Percentiles rank a stretch among this genome's conserved stretches.
phyloP scores from a whole-genome alignment of 2,888 invertebrate genomes.

The Melitaea athalia region DNA sequence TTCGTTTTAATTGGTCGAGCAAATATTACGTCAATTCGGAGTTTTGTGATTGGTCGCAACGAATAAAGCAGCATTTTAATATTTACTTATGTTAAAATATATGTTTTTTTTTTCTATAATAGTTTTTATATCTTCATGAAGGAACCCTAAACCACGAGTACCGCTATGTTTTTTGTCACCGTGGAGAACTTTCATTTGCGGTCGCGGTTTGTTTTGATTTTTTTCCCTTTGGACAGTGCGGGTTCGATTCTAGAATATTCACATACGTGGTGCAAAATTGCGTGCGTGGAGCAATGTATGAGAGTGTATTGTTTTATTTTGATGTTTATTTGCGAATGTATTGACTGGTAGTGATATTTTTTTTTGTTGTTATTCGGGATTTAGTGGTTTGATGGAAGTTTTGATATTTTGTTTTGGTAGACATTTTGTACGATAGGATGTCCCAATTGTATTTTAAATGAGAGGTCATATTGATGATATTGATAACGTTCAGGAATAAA shows the following conservation, averaged over 20 bases:
- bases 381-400: too few relatives aligned
- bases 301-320: conserved; percentile 1
- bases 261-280: conserved; percentile 6
- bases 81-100: too few relatives aligned
- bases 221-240: conserved; percentile 19
- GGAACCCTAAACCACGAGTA: conserved; percentile 27
- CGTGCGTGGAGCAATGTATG: conserved; percentile 8
- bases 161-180: conserved; percentile 27
- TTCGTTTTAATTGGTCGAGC: too few relatives aligned
- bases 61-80: too few relatives aligned
- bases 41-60: too few relatives aligned
- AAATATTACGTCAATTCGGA: too few relatives aligned
- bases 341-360: background rate
- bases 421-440: too few relatives aligned
- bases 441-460: too few relatives aligned
- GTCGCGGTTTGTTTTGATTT: conserved; percentile 27
- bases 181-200: conserved; percentile 33
- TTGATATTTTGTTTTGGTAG: too few relatives aligned
- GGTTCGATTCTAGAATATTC: conserved; percentile 21
- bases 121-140: background rate
- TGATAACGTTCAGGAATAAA: too few relatives aligned
- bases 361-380: background rate
- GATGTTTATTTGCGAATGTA: background rate
- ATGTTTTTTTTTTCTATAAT: background rate
- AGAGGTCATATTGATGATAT: too few relatives aligned